Evolutionary conservation across 2,888 invertebrate species (phyloP).

Genomic region (Scaeva pyrastri): DNA sequence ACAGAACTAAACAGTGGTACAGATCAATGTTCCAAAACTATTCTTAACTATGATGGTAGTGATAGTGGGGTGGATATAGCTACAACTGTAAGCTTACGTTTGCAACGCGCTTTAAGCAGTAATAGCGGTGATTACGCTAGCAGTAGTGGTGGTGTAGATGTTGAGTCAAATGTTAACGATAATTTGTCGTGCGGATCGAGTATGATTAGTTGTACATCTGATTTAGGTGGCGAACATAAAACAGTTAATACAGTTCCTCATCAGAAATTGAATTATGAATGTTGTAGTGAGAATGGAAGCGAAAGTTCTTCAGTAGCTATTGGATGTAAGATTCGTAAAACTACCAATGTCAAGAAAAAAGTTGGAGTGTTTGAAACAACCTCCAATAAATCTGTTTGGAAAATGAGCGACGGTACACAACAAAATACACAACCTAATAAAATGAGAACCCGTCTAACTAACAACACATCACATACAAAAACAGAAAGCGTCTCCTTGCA

Average conservation of each 20-base stretch:
- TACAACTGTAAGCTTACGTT: conserved; percentile 82
- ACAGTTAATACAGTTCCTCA: conserved; percentile 78
- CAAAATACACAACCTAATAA: conserved; percentile 76
- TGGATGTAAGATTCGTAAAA: conserved; percentile 62
- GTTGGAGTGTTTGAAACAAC: conserved; percentile 85
- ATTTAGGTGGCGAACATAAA: conserved; percentile 86
- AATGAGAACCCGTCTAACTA: conserved; percentile 84
- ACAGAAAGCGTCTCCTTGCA: conserved; percentile 85
- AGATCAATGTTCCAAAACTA: conserved; percentile 45
- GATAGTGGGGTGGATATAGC: conserved; percentile 92
- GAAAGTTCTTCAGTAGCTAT: conserved; percentile 90
- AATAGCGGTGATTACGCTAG: conserved; percentile 88
- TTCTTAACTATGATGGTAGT: conserved; percentile 86
- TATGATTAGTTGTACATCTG: conserved; percentile 91
- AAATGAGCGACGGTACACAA: conserved; percentile 59
- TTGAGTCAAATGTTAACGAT: conserved; percentile 84
- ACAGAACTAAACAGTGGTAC: conserved; percentile 79
- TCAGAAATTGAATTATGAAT: conserved; percentile 79
- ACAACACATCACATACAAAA: conserved; percentile 83
- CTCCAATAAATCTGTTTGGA: conserved; percentile 53
- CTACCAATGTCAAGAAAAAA: conserved; percentile 85
- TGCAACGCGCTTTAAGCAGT: conserved; percentile 85
- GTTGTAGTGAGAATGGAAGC: conserved; percentile 89
- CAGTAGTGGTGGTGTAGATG: conserved; percentile 85
- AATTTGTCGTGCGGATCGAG: conserved; percentile 89